These are phyloP conservation scores for Cichladusa arquata DNA, from an alignment of 2,113 vertebrate species.

Conservation along the genomic window DNA sequence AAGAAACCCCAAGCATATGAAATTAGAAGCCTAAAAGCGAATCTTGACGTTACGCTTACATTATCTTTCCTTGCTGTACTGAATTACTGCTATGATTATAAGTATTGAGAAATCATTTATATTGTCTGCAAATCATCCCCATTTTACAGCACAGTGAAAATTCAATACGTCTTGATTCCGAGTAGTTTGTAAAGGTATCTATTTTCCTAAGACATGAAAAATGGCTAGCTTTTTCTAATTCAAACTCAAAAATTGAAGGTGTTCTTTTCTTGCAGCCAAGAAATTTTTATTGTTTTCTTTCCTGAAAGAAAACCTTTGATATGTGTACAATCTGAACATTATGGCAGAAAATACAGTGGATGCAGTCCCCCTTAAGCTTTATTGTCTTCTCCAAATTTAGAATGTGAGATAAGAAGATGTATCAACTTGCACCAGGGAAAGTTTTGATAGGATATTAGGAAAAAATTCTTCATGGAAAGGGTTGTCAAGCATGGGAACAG, in stretches of 20 bases:
- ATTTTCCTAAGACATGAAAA: constrained; percentile 12
- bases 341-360: not conserved
- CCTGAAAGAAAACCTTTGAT: constrained; percentile 7
- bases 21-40: not conserved
- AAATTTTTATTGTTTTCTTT: not conserved
- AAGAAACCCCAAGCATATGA: not conserved
- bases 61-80: not conserved
- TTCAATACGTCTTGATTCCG: not conserved
- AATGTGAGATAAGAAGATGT: not conserved
- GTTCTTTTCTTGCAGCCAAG: not conserved
- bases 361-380: not conserved
- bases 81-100: constrained; percentile 2
- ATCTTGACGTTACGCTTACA: not conserved
- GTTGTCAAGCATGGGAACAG: not conserved
- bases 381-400: constrained; percentile 3
- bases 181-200: constrained; percentile 6
- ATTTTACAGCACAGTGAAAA: constrained; percentile 19
- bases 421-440: not conserved
- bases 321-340: not conserved
- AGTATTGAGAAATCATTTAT: constrained; percentile 3
- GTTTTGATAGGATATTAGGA: not conserved
- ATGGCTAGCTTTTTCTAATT: not conserved
- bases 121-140: constrained; percentile 22
- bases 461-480: not conserved
- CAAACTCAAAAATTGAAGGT: not conserved